Evolutionary conservation across 2,888 invertebrate genomes (phyloP), one percentile per base, ranked within the genome.

Genomic region (Cantharis lateralis): DNA sequence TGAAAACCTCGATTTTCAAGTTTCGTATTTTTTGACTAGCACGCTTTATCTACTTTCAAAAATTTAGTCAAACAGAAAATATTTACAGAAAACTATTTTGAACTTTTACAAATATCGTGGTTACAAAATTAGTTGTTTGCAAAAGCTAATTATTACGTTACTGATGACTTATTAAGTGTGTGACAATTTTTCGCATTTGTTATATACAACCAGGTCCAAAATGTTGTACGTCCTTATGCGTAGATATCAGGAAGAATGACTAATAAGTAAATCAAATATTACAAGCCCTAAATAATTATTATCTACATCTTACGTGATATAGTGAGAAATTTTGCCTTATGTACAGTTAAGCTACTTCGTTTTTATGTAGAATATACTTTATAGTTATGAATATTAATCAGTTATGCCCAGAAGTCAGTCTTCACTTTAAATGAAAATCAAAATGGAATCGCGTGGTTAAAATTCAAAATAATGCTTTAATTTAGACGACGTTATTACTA

Each of bases 351-450:
- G 77, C 74, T 71, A 63, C 62, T 70, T 74, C 77, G 73, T 74
- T 74, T 71, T 74, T 71, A 62, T 61, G n/a, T 48, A 48, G 48
- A 48, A 48, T 48, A 48, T 48, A 48, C 64, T 18, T 66, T 66
- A 66, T 24, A n/a, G 64, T 66, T 66, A 66, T 66, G 24, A 66
- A 66, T 20, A 66, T 66, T 66, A 66, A 66, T 66, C 24, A 66
- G 18, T 72, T 74, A 76, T 76, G 76, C 72, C 73, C 77, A 77
- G 68, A 73, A 77, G 71, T 77, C 77, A 77, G 77, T 77, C 77
- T 77, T 77, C 74, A 75, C 68, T 62, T 75, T 71, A 77, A 77
- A 74, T 74, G 70, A 74, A 24, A 74, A 62, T 64, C 64, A 16
- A 15, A 64, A 24, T 26, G 32, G n/a, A 66, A 10, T 66, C n/a